Evolutionary conservation across 2,797 vertebrate species (phyloP).

Genomic region (Antennarius maculatus): DNA sequence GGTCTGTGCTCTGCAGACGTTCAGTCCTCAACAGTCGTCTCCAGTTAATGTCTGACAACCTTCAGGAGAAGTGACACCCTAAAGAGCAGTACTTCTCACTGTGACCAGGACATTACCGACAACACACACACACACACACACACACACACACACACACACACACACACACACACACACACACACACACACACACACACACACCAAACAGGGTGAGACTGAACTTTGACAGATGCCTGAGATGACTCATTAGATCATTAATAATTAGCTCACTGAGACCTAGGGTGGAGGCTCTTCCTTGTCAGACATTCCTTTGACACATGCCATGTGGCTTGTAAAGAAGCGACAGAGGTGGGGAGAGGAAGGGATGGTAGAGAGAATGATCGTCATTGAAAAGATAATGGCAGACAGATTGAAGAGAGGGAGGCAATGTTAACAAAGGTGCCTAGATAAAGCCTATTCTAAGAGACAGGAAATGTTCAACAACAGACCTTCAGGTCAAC

Average conservation of each 20-base stretch:
- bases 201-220: conserved; percentile 42
- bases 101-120: conserved; percentile 47
- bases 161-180: conserved; percentile 5
- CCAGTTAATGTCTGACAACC: conserved; percentile 25
- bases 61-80: conserved; percentile 33
- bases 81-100: conserved; percentile 29
- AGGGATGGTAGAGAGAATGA: conserved; percentile 11
- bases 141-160: not conserved
- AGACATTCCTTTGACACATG: conserved; percentile 28
- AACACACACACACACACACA: conserved; percentile 9
- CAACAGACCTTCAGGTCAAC: conserved; percentile 35
- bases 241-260: conserved; percentile 63
- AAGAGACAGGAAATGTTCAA: conserved; percentile 11
- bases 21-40: conserved; percentile 42
- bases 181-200: conserved; percentile 23
- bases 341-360: not conserved
- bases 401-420: conserved; percentile 14
- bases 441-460: conserved; percentile 39
- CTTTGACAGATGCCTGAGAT: conserved; percentile 65
- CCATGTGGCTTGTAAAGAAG: conserved; percentile 10
- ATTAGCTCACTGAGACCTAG: conserved; percentile 63
- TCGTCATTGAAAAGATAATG: conserved; percentile 12
- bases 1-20: conserved; percentile 27
- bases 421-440: conserved; percentile 21
- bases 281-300: conserved; percentile 45